A percentile compares a stretch with the other conserved stretches of the same genome.
These are phyloP conservation scores for Diplosoma virens DNA, from an alignment of 23 tunicate species.

Conservation along the genomic window DNA sequence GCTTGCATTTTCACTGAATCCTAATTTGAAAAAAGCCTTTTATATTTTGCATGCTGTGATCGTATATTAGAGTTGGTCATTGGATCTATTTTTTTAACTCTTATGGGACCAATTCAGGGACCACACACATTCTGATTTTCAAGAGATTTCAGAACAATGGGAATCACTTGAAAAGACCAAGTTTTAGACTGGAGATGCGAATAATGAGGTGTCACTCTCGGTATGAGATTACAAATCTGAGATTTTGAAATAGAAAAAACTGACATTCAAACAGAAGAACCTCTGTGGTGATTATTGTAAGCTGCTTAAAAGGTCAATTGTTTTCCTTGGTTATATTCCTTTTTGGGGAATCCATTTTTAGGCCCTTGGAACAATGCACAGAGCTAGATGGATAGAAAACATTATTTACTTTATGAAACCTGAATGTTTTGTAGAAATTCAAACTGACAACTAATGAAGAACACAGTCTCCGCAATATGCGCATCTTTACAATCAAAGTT, in stretches of 20 bases:
- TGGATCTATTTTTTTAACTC: slow-evolving; percentile 10
- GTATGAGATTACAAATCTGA: slow-evolving; percentile 13
- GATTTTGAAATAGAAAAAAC: slow-evolving; percentile 1
- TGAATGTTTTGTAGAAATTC: background rate
- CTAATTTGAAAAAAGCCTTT: background rate
- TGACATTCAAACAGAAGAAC: background rate
- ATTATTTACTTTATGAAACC: background rate
- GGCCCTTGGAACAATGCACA: slow-evolving; percentile 4
- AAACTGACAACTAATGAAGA: background rate
- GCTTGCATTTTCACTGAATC: slow-evolving; percentile 13
- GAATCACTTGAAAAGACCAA: slow-evolving; percentile 7
- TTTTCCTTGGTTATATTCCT: slow-evolving; percentile 2
- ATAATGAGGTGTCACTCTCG: background rate
- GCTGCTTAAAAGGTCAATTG: background rate
- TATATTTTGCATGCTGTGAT: background rate
- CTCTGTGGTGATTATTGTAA: slow-evolving; percentile 17
- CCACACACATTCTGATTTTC: slow-evolving; percentile 17
- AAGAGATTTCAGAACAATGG: slow-evolving; percentile 19
- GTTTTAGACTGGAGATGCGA: slow-evolving; percentile 13
- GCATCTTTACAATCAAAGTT: slow-evolving; percentile 20
- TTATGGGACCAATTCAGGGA: background rate
- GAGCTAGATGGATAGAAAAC: slow-evolving; percentile 15
- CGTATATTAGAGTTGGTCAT: slow-evolving; percentile 15
- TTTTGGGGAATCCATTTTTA: slow-evolving; percentile 20
- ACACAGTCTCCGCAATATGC: background rate